Base-by-base conservation (phyloP, 2,888 invertebrate species). In the Portevinia maculata region DNA sequence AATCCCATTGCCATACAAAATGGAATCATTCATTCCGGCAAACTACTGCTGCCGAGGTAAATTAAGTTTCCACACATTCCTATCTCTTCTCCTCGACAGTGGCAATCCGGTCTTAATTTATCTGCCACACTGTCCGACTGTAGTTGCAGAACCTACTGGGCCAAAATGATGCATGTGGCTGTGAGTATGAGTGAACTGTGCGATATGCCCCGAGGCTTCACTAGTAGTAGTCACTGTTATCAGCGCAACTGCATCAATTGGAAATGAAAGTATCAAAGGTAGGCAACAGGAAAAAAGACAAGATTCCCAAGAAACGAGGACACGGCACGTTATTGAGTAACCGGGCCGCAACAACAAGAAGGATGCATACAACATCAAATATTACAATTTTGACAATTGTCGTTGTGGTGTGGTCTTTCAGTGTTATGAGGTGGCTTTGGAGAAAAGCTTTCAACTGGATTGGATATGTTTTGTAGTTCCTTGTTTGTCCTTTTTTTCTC, bases 181-280 rank as follows among this genome's bases (percentile, higher is more conserved):
- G 11, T 37, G 46, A 8, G 21, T 65, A 11, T 37, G 46, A 8
- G 21, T 24, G 24, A 24, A 24, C 24, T 24, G 24, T 24, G 24
- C 24, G n/a, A 13, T n/a, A n/a, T 21, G 50, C 44, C 53, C 28
- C 34, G 19, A n/a, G 24, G 34, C 9, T 30, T 52, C 21, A 30
- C 15, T 2, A 24, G 24, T 5, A 24, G 41, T 11, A 9, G 32
- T 34, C 8, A 6, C n/a, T 57, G 71, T 70, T 81, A 81, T 75
- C 79, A 79, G 64, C 19, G 34, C 57, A 52, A 64, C 13, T 75
- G 30, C 55, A 81, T 81, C 79, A 70, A 69, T 57, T 57, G 50
- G 64, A 81, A 81, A 81, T 69, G 75, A 81, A 81, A 75, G 79
- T 75, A 64, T 57, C 69, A 75, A 73, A 57, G 62, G 21, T 39